These are phyloP conservation scores for Diphyllodes magnificus DNA, from an alignment of 2,113 vertebrate species.

Conservation along the genomic window DNA sequence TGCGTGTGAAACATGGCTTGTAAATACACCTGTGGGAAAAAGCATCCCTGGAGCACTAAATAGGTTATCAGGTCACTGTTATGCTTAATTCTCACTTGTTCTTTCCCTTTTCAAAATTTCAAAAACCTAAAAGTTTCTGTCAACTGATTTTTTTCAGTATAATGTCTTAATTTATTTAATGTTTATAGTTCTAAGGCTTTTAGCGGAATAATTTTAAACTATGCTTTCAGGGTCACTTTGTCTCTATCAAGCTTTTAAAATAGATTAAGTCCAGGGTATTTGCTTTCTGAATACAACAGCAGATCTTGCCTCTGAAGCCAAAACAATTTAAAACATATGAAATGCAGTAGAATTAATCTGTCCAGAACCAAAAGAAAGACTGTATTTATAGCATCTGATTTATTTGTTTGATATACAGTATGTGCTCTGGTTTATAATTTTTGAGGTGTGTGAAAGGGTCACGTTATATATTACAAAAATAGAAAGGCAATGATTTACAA, in stretches of 20 bases:
- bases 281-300: slow-evolving; percentile 37
- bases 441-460: slow-evolving; percentile 68
- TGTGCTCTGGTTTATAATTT: slow-evolving; percentile 73
- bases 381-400: slow-evolving; percentile 68
- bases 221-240: neutral
- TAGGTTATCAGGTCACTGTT: neutral
- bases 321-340: slow-evolving; percentile 62
- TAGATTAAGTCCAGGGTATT: slow-evolving; percentile 2
- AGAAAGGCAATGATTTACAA: slow-evolving; percentile 73
- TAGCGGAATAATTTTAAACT: slow-evolving; percentile 10
- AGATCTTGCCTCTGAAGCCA: slow-evolving; percentile 32
- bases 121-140: neutral
- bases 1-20: neutral
- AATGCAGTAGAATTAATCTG: slow-evolving; percentile 58
- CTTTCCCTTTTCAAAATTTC: neutral
- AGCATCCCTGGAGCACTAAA: neutral
- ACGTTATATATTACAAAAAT: slow-evolving; percentile 70
- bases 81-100: neutral
- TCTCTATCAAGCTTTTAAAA: slow-evolving; percentile 48
- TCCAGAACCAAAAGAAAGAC: slow-evolving; percentile 59
- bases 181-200: slow-evolving; percentile 38
- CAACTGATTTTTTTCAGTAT: neutral
- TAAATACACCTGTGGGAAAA: neutral
- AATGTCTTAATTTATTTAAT: slow-evolving; percentile 27
- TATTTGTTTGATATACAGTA: slow-evolving; percentile 73